Evolutionary conservation across 2,797 vertebrate species (phyloP).

Genomic region (Cuculus canorus): DNA sequence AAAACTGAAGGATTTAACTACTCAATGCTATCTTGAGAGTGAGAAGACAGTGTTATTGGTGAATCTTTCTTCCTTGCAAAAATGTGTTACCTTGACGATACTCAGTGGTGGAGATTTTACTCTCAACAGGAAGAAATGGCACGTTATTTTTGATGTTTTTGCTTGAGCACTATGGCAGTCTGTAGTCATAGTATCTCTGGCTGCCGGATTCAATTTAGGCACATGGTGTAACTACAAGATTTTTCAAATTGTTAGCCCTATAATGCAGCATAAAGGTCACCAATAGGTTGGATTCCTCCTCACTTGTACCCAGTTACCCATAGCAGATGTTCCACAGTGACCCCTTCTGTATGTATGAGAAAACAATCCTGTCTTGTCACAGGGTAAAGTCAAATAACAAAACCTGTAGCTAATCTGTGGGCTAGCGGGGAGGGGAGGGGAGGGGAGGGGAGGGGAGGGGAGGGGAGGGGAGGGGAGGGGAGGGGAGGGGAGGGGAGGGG

Average conservation of each 20-base stretch:
- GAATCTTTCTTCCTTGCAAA: not conserved
- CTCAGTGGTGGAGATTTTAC: not conserved
- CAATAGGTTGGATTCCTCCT: not conserved
- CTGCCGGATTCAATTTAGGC: not conserved
- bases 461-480: too few species aligned
- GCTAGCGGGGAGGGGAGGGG: too few species aligned
- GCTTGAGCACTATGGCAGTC: not conserved
- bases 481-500: too few species aligned
- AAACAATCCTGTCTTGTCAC: not conserved
- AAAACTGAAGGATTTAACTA: not conserved
- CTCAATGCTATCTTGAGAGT: not conserved
- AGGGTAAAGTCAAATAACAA: not conserved
- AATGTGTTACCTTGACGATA: not conserved
- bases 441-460: too few species aligned
- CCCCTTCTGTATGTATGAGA: not conserved
- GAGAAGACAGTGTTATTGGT: not conserved
- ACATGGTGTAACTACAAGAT: not conserved
- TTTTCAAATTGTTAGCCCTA: not conserved
- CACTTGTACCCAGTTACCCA: not conserved
- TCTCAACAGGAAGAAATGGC: not conserved
- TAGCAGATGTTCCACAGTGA: not conserved
- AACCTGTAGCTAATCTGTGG: not conserved
- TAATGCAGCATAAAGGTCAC: not conserved
- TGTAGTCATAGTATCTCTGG: not conserved
- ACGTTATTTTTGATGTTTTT: rapidly evolving